Evolutionary conservation across 2,888 invertebrate species (phyloP), one percentile per base, ranked within the genome.

Genomic region (Drosophila barbarae): DNA sequence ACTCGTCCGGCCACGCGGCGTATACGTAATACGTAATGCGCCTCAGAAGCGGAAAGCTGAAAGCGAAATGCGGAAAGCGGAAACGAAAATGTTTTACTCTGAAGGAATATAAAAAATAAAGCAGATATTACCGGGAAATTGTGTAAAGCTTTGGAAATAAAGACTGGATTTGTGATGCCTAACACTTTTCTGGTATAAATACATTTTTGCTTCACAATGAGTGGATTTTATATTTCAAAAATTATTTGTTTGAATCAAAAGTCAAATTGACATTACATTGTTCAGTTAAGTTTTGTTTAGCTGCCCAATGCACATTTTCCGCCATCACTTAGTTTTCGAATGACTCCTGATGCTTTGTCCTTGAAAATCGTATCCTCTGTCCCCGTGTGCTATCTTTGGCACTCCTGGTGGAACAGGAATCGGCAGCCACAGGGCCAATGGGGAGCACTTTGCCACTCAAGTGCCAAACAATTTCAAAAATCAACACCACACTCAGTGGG

Each of bases 381-480:
- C 30, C 44, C 36, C 28, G 13, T 49, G 67, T 41, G 46, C 46
- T 47, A 65, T 64, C 51, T 5, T 35, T 21, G 55, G 52, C 21
- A 52, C 53, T 35, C 60, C 68, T 67, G 79, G 66, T 60, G 77
- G 55, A 8, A 18, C 46, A 18, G 73, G 71, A 63, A 75, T 63
- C 42, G 71, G 41, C 56, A 50, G 77, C 50, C 81, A 63, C 63
- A 47, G 57, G 36, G 58, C 38, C 68, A 70, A 70, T 69, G 47
- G 78, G 81, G 84, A 71, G 65, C 78, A 78, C 71, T 78, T 84
- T 73, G 84, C 73, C 65, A 77, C 75, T 78, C 81, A 81, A 78
- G 76, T 80, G 81, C 81, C 84, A 84, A 80, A 81, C 81, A 78
- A 84, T 84, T 78, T 78, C 72, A 78, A 78, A 78, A 78, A 78